Evolutionary conservation across 2,888 invertebrate species (phyloP), one percentile per base, ranked within the genome.

Genomic region (Tanaodytes sp.): DNA sequence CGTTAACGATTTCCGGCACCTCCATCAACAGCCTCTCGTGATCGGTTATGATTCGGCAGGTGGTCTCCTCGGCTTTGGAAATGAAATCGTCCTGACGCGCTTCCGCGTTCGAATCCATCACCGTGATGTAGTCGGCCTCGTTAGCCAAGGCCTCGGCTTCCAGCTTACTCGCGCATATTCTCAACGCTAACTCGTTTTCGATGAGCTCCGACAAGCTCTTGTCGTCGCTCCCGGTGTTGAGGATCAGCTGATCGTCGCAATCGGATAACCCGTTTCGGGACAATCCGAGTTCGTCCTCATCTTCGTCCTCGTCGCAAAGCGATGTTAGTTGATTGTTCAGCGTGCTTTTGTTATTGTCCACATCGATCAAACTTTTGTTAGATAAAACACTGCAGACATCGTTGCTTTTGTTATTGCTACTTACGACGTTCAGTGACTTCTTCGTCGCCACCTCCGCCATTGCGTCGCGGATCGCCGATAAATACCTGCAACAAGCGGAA

Each of bases 321-420:
- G 80, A 76, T 72, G 81, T 82, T 82, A 83, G 76, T 79, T 82
- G 79, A 62, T 81, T 81, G 80, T 83, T 84, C 80, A 80, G 82
- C 77, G 82, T 72, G 77, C 82, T 81, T 80, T 83, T 66, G 63
- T 73, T 73, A 67, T 67, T 71, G 31, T 71, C 71, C 67, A 64
- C 61, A 75, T 84, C 83, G 77, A 84, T 84, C 82, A 84, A 82
- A 82, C 84, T 83, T 76, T 84, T 84, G 83, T 84, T 84, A 84
- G 84, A 83, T 76, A 83, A 80, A 75, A 79, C 84, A 84, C 80
- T 75, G 78, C 83, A 83, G 80, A 82, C 83, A 71, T 79, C 80
- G 77, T 77, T 79, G 75, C 72, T 76, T 73, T 77, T 80, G 73
- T 72, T 80, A 75, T 81, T 83, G 75, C 79, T 84, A 80, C 80